Base-by-base conservation (phyloP, 2,797 vertebrate species). In the Coendou prehensilis region DNA sequence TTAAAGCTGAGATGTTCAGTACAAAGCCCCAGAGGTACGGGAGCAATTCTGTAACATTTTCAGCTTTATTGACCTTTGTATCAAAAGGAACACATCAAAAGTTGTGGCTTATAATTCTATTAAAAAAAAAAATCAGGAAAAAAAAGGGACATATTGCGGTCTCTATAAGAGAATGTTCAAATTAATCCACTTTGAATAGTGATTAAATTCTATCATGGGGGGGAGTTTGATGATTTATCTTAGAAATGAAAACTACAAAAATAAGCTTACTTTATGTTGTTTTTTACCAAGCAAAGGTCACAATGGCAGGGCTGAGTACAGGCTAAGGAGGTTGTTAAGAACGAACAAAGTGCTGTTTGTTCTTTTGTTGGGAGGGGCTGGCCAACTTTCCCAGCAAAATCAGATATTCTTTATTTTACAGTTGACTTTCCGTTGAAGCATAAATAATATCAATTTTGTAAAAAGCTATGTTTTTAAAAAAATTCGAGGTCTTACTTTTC, bases 11-110 rank as follows among this genome's bases (percentile, higher is more conserved):
- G 67, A 73, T 84, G 23, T 10, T 2, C 63, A 57, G 37, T 5
- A 6, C 52, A 80, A 37, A n/a, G 1, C 22, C 15, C 5, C 8
- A 54, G 2, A 1, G 8, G 14, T 37, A 0, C 5, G 1, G 17
- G 3, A 14, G 3, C 1, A 3, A 28, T 56, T 52, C 83, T 78
- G 78, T 30, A 26, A 50, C 5, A 9, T 17, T 54, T 30, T 22
- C 17, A 61, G 15, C 15, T 63, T 63, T 90, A 18, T 33, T 22
- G 37, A 37, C 37, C 67, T 85, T 73, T 71, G 17, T 87, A 79
- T 67, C 64, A 18, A 73, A 81, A 75, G 78, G 59, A 95, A n/a
- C 10, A 33, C 82, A 59, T 18, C 71, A 50, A 78, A 64, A 90
- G 78, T n/a, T 94, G 54, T 37, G 56, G 23, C 33, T 59, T 79